Evolutionary conservation across 2,113 vertebrate species (phyloP).

Genomic region (Motacilla alba): DNA sequence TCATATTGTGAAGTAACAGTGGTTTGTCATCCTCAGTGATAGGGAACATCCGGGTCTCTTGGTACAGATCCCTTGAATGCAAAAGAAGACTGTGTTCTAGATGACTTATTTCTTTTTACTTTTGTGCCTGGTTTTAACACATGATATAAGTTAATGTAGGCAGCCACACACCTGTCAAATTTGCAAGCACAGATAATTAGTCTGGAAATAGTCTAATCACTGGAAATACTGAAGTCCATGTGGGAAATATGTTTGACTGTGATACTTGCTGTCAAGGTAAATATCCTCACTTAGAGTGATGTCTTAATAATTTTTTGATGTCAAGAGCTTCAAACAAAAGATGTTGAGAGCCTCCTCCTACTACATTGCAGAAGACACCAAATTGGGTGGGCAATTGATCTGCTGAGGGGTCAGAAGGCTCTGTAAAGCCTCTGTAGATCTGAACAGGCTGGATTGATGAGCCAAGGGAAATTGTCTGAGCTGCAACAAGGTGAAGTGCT

Average conservation of each 20-base stretch:
- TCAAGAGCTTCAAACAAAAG: not conserved
- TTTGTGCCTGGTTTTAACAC: not conserved
- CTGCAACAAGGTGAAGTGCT: not conserved
- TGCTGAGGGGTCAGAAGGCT: not conserved
- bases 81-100: not conserved
- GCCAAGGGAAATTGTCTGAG: not conserved
- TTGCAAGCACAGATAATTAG: not conserved
- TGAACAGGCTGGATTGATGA: not conserved
- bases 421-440: not conserved
- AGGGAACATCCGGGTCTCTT: not conserved
- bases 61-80: not conserved
- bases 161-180: not conserved
- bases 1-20: not conserved
- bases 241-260: not conserved
- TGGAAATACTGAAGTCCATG: not conserved
- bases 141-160: not conserved
- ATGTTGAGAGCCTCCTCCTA: not conserved
- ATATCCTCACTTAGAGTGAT: not conserved
- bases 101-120: not conserved
- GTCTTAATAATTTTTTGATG: not conserved
- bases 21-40: not conserved
- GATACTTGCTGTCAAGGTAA: not conserved
- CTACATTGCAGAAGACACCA: not conserved
- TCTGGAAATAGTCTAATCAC: not conserved
- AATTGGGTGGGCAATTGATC: not conserved